Base-by-base conservation (phyloP, 2,113 vertebrate species). In the Chamaetylas fuelleborni region DNA sequence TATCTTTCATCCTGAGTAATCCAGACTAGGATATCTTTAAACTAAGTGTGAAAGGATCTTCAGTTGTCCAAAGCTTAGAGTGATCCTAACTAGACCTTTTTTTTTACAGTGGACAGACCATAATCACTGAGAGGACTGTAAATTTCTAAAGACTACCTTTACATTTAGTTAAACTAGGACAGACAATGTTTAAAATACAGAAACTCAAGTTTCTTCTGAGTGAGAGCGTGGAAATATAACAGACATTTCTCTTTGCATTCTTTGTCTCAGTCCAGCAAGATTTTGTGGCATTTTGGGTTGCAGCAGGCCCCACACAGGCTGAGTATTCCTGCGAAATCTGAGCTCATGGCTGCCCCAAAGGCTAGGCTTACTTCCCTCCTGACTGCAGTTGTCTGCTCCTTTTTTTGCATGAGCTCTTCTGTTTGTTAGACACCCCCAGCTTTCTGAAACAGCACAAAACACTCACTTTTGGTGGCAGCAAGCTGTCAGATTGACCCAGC, bases 261-360 rank as follows among this genome's bases (percentile, higher is more conserved):
- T 92, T 93, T 86, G 50, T 45, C 54, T 83, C 42, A 58, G 69
- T 66, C 20, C 56, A 91, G 51, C 45, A 92, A 73, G 16, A 54
- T 62, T 83, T 89, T 36, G 0, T 77, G 64, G 19, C 20, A 81
- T 89, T 88, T 86, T 62, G 72, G 50, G 31, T 89, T 96, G 34
- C 83, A 95, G 33, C 58, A 92, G 91, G 76, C 83, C 87, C 89
- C 86, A 84, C 6, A 0, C 50, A 91, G 83, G 56, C 95, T 88
- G 47, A 74, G 54, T 62, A 78, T 70, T 83, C 45, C 93, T 62
- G 38, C 71, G 42, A 95, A 95, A 93, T 92, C 54, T 58, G 60
- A 96, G 64, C 51, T 62, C 66, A 51, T 62, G 60, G 72, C 60
- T 91, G 34, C 60, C 89, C 86, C 91, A 73, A 91, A 95, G 95